These are phyloP conservation scores for Pogonocherus hispidulus DNA, from an alignment of 2,888 invertebrate genomes.

Conservation along the genomic window DNA sequence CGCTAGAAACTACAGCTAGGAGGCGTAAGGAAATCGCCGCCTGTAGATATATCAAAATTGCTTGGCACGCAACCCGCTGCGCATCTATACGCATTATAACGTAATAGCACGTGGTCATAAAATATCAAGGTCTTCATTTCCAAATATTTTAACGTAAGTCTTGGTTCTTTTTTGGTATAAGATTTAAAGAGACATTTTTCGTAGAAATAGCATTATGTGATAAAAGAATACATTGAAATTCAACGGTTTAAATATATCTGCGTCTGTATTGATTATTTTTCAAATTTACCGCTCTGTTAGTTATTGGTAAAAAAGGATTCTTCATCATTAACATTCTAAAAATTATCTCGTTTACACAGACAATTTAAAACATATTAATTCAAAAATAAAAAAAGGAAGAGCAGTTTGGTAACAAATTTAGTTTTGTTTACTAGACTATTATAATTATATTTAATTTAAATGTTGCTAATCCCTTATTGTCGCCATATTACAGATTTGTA, in stretches of 20 bases:
- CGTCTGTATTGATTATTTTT: not conserved
- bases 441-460: no score
- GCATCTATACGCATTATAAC: conserved; percentile 13
- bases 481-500: no score
- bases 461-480: no score
- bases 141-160: not conserved
- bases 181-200: no score
- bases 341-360: not conserved
- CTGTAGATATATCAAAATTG: not conserved
- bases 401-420: no score
- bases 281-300: not conserved
- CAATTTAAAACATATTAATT: no score
- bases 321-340: not conserved
- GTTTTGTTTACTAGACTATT: no score
- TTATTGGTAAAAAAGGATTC: not conserved
- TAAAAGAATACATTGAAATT: no score
- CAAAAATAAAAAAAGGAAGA: no score
- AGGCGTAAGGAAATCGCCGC: conserved; percentile 16
- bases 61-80: not conserved
- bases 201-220: no score
- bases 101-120: conserved; percentile 29
- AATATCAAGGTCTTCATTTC: conserved; percentile 6
- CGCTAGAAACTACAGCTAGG: conserved; percentile 44
- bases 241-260: not conserved
- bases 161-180: no score